A percentile compares a stretch with the other conserved stretches of the same genome.
Conservation (phyloP, 53 echinoderm and acorn worm genomes). For the Stichopus horrens region DNA sequence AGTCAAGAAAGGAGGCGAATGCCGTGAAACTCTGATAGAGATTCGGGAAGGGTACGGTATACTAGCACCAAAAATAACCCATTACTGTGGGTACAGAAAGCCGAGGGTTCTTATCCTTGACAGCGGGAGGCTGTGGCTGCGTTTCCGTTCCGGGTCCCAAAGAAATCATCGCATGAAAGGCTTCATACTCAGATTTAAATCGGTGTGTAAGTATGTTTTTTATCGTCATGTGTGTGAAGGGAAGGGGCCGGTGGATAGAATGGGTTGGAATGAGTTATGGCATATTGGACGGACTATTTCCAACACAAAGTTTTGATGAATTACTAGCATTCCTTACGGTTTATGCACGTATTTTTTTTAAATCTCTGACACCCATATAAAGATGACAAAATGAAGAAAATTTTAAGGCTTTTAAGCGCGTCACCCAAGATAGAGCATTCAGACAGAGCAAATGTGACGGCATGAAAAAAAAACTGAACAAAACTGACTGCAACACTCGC, state of each 20-base stretch:
- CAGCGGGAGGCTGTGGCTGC: constrained; percentile 66
- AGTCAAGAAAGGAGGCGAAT: constrained; percentile 48
- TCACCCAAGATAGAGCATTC: too few species aligned
- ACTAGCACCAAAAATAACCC: constrained; percentile 67
- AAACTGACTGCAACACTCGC: too few species aligned
- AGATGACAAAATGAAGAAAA: too few species aligned
- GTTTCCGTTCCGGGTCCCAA: constrained; percentile 60
- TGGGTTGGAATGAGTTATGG: neutral
- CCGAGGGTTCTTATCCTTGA: constrained; percentile 65
- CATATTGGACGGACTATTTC: too few species aligned
- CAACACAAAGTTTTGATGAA: too few species aligned
- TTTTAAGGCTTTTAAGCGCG: too few species aligned
- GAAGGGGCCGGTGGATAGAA: neutral
- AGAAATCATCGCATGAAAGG: constrained; percentile 55
- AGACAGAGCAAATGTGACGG: too few species aligned
- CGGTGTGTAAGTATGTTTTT: constrained; percentile 84
- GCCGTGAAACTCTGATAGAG: constrained; percentile 63
- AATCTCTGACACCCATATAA: too few species aligned
- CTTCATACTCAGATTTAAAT: constrained; percentile 71
- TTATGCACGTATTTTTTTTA: too few species aligned
- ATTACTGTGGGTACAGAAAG: constrained; percentile 66
- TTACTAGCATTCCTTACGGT: too few species aligned
- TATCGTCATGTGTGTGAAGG: neutral
- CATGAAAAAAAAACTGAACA: too few species aligned
- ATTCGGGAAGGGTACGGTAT: constrained; percentile 70